Evolutionary conservation across 1,140 invertebrate species (phyloP).

Genomic region (Monomorium pharaonis): DNA sequence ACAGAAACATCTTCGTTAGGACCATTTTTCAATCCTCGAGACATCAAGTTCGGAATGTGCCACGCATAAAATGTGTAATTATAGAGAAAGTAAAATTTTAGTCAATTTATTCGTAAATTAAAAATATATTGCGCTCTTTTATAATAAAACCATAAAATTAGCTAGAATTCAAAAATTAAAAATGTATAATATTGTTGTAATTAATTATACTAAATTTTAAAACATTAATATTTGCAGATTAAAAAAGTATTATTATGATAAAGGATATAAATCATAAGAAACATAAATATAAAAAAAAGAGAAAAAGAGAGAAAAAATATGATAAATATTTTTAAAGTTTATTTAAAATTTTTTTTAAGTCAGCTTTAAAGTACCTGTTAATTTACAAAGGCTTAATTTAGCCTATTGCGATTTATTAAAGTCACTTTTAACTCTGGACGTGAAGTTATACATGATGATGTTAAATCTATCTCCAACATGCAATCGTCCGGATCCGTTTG

Average conservation of each 20-base stretch:
- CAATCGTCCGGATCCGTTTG: neutral
- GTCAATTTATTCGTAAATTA: neutral
- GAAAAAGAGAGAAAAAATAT: too few species aligned
- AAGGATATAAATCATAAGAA: neutral
- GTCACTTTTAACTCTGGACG: neutral
- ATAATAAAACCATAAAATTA: neutral
- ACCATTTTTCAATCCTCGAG: neutral
- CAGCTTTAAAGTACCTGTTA: neutral
- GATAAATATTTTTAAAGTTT: too few species aligned
- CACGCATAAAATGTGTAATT: neutral
- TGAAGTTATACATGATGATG: neutral
- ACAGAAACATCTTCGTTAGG: neutral
- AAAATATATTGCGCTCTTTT: neutral
- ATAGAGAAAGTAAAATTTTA: neutral
- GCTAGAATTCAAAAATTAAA: neutral
- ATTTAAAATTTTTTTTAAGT: too few species aligned
- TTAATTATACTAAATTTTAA: neutral
- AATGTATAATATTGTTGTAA: neutral
- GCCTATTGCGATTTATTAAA: neutral
- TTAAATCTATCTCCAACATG: slow-evolving; percentile 1
- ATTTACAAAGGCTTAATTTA: neutral
- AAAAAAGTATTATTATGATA: neutral
- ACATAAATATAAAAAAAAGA: too few species aligned
- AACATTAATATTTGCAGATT: neutral
- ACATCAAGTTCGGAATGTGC: neutral